Base-by-base conservation (phyloP, 1,140 invertebrate genomes). In the Holcopasites calliopsidis region DNA sequence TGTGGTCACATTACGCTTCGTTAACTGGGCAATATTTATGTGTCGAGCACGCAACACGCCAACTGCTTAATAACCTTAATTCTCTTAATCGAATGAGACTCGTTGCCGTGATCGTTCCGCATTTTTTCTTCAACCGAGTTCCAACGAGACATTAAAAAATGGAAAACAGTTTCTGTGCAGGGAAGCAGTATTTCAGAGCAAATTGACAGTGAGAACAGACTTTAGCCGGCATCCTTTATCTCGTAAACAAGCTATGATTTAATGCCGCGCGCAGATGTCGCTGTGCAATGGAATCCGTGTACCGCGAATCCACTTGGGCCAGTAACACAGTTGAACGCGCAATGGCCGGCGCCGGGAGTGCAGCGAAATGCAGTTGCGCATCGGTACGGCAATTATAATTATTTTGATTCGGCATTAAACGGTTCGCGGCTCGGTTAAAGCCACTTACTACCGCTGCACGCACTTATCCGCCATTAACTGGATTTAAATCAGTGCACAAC, bases 371-470 rank as follows among this genome's bases (percentile, higher is more conserved):
- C 33, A 73, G 75, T 8, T 2, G 42, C 49, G 44, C 66, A 68
- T 55, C 68, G 76, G 65, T 68, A 54, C 11, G 54, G 69, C 58
- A 78, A 76, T 76, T 79, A 79, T 68, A 70, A 81, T 81, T 76
- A 81, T 81, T 81, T 76, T 79, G 64, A 80, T 80, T 69, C 77
- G 58, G 38, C 58, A 65, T 79, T 57, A 76, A 57, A 42, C 62
- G 76, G 44, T 50, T 62, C 78, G 61, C 31, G 71, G 66, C 47
- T 60, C 77, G 58, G 42, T 57, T 52, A 55, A 33, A 55, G 54
- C 79, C 79, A 80, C 79, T 80, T 75, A 76, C 28, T 50, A 62
- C 65, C 57, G 58, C 66, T 72, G 26, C 61, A 44, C 44, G 11
- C 55, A 64, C 60, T 72, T 73, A 57, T 76, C 71, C 72, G 18